Conservation (phyloP, 92 coral and sea anemone species). For the Epizoanthus ramosus region DNA sequence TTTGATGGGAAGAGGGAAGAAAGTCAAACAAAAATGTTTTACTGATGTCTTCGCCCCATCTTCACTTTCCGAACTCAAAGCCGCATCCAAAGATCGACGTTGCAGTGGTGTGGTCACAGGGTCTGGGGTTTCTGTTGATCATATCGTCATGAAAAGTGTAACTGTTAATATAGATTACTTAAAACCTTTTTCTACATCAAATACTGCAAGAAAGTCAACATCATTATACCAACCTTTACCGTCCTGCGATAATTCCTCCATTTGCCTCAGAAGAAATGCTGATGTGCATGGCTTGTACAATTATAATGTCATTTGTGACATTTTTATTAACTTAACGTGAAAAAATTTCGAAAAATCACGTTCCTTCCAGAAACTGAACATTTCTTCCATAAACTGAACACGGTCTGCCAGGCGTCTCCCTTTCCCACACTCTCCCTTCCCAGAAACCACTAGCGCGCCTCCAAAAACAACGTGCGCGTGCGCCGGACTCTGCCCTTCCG, state of each 20-base stretch:
- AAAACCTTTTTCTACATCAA: background rate
- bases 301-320: background rate
- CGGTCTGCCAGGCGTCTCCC: background rate
- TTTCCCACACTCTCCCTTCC: conserved; percentile 1
- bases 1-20: too few relatives aligned
- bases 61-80: background rate
- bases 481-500: too few relatives aligned
- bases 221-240: too few relatives aligned
- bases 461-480: too few relatives aligned
- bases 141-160: background rate
- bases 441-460: too few relatives aligned
- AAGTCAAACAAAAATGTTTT: too few relatives aligned
- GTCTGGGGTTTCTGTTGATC: background rate
- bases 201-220: conserved; percentile 1
- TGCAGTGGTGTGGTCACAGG: background rate
- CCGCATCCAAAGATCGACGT: background rate
- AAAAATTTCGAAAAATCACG: conserved; percentile 1
- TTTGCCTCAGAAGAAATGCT: too few relatives aligned
- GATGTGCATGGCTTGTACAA: background rate
- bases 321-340: background rate
- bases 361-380: background rate
- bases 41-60: conserved; percentile 1
- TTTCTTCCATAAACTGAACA: background rate
- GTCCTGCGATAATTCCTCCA: too few relatives aligned
- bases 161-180: background rate